Percentiles rank a stretch among this genome's conserved stretches.
These are phyloP conservation scores for Apotomis betuletana DNA, from an alignment of 2,888 invertebrate species.

Conservation along the genomic window DNA sequence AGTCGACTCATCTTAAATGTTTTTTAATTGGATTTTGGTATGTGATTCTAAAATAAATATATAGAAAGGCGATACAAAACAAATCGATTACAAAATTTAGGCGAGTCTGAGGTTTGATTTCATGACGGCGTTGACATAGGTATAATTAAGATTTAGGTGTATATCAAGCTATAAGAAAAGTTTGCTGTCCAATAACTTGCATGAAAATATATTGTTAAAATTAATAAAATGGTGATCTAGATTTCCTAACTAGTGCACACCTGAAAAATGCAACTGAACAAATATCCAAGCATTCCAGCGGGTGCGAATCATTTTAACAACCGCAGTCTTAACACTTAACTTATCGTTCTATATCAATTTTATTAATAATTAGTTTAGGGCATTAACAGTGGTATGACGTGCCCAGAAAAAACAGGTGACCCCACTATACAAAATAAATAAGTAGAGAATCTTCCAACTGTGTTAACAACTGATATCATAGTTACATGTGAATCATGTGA, in stretches of 20 bases:
- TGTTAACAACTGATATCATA: constrained; percentile 11
- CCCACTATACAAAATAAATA: not conserved
- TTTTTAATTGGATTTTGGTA: too few relatives aligned
- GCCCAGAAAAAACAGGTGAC: not conserved
- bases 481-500: not conserved
- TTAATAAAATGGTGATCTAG: constrained; percentile 1
- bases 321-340: not conserved
- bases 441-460: not conserved
- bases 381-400: not conserved
- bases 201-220: too few relatives aligned
- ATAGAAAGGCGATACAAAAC: too few relatives aligned
- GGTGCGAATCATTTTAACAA: constrained; percentile 33
- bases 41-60: too few relatives aligned
- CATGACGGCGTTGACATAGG: too few relatives aligned
- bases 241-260: constrained; percentile 22
- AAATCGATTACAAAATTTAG: too few relatives aligned
- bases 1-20: too few relatives aligned
- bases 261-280: constrained; percentile 42
- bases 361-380: constrained; percentile 2
- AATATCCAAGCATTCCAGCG: constrained; percentile 40
- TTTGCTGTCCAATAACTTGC: too few relatives aligned
- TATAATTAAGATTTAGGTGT: too few relatives aligned
- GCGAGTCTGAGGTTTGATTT: too few relatives aligned
- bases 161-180: too few relatives aligned
- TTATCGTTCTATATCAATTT: not conserved